Percentiles rank a stretch among this genome's conserved stretches.
phyloP scores from a whole-genome alignment of 2,113 vertebrate genomes.

The Heterochromis multidens region DNA sequence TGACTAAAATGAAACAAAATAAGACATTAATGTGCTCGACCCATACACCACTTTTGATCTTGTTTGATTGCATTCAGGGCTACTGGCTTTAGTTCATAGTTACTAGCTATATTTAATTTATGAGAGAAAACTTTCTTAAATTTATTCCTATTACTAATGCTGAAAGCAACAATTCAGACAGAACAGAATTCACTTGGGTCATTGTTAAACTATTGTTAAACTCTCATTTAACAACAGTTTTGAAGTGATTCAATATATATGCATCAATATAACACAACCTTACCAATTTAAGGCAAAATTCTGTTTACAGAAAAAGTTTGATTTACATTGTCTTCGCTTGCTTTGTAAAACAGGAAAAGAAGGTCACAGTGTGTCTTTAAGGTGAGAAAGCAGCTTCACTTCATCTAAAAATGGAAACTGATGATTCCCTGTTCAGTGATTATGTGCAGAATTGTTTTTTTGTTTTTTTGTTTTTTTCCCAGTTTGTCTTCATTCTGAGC shows the following conservation, averaged over 20 bases:
- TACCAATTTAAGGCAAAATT: not conserved
- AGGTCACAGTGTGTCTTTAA: accelerated
- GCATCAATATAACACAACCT: not conserved
- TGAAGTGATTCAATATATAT: not conserved
- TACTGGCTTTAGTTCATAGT: not conserved
- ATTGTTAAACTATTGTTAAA: not conserved
- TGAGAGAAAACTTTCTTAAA: not conserved
- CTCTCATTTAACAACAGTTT: not conserved
- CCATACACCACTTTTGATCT: not conserved
- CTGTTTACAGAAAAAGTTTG: not conserved
- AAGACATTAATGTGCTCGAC: not conserved
- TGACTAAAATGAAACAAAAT: not conserved
- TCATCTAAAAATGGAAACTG: accelerated
- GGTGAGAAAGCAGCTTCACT: not conserved
- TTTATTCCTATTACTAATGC: not conserved
- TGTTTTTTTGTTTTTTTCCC: not conserved
- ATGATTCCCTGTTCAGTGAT: not conserved
- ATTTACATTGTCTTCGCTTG: not conserved
- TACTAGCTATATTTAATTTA: not conserved
- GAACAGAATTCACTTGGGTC: accelerated
- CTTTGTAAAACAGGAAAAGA: not conserved
- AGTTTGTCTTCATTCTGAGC: not conserved
- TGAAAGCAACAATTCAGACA: not conserved
- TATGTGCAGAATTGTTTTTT: accelerated
- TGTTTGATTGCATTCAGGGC: not conserved